Conservation (phyloP, 1,140 invertebrate species). For the Vanessa tameamea region DNA sequence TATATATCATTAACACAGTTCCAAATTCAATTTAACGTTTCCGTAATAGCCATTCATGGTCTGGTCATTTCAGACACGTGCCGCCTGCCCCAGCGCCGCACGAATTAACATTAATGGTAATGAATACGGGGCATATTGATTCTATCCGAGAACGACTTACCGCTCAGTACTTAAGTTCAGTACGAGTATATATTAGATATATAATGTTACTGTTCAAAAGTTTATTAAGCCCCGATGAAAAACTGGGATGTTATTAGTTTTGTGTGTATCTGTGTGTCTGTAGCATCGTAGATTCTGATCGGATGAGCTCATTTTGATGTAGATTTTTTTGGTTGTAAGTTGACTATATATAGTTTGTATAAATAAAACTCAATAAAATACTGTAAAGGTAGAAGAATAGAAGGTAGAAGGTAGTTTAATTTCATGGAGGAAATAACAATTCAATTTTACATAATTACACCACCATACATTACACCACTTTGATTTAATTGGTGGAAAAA, state of each 20-base stretch:
- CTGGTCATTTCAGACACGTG: conserved; percentile 31
- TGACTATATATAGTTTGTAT: too few species aligned
- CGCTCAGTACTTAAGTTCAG: neutral
- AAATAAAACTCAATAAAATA: too few species aligned
- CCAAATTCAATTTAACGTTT: conserved; percentile 31
- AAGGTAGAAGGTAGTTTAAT: too few species aligned
- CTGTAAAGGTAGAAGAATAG: too few species aligned
- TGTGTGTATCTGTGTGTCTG: too few species aligned
- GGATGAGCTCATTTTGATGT: too few species aligned
- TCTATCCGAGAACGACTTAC: conserved; percentile 29
- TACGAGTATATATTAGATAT: neutral
- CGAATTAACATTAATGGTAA: conserved; percentile 60
- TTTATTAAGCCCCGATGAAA: too few species aligned
- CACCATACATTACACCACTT: neutral
- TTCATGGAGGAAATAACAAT: too few species aligned
- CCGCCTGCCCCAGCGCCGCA: conserved; percentile 13
- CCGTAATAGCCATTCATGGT: conserved; percentile 22
- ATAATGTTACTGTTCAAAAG: neutral
- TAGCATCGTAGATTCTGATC: too few species aligned
- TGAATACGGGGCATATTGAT: conserved; percentile 54
- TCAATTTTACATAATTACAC: too few species aligned
- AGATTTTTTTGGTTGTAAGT: too few species aligned
- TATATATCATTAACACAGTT: conserved; percentile 19
- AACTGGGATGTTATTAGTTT: too few species aligned
- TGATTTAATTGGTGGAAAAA: neutral